phyloP scores from a whole-genome alignment of 2,113 vertebrate species.

The Uropsilus gracilis region DNA sequence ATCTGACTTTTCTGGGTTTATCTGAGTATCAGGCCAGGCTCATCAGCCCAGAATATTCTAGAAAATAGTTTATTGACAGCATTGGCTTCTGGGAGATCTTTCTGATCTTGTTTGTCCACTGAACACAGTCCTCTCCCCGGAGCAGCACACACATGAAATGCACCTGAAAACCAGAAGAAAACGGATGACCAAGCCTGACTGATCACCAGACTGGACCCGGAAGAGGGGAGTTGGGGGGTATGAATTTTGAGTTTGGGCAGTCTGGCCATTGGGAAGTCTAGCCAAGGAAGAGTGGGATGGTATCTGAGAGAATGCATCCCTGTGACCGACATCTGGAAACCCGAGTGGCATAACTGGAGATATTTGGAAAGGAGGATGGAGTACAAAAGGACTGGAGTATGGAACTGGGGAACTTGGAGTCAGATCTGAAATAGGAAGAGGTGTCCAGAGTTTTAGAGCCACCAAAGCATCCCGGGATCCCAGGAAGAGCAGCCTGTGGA shows the following conservation, averaged over 20 bases:
- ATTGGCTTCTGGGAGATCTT: not conserved
- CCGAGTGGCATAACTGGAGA: not conserved
- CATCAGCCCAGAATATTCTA: not conserved
- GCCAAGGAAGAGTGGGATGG: not conserved
- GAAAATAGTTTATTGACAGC: not conserved
- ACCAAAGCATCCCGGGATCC: not conserved
- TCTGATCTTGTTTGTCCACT: fast-evolving
- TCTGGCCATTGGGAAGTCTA: not conserved
- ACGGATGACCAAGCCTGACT: not conserved
- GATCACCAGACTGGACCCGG: not conserved
- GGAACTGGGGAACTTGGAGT: not conserved
- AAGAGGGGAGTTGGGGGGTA: not conserved
- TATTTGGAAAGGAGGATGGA: not conserved
- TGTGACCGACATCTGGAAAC: not conserved
- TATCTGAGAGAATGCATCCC: not conserved
- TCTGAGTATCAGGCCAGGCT: not conserved
- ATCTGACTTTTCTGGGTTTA: not conserved
- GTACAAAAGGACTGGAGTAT: fast-evolving
- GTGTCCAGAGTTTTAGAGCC: not conserved
- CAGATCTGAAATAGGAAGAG: not conserved
- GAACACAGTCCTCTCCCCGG: not conserved
- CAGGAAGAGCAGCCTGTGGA: not conserved
- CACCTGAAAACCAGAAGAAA: not conserved
- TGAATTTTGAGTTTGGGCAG: fast-evolving
- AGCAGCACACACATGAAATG: not conserved